Evolutionary conservation across 2,888 invertebrate genomes (phyloP).

Genomic region (Drosophila atripex): DNA sequence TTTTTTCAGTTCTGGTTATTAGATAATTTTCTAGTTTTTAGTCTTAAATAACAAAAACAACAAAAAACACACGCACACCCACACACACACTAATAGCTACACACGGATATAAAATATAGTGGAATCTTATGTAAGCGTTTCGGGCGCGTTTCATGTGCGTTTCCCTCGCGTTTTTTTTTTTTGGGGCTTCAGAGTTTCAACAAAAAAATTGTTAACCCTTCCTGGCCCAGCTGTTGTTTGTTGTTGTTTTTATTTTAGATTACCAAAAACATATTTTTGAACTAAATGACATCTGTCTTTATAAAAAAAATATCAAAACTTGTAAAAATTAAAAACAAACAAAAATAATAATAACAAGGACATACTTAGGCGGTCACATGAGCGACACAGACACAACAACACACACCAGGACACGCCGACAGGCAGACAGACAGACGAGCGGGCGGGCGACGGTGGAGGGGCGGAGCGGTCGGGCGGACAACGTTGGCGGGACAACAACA

Average conservation of each 20-base stretch:
- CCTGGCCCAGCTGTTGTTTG: slow-evolving; percentile 25
- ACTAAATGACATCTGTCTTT: background rate
- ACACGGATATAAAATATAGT: slow-evolving; percentile 11
- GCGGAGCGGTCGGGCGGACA: slow-evolving; percentile 2
- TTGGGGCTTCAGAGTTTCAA: slow-evolving; percentile 4
- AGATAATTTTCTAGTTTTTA: slow-evolving; percentile 35
- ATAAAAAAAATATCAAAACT: background rate
- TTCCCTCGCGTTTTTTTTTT: slow-evolving; percentile 12
- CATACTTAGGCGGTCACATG: slow-evolving; percentile 62
- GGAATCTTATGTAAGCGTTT: slow-evolving; percentile 70
- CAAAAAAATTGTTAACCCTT: slow-evolving; percentile 7
- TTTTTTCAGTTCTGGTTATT: slow-evolving; percentile 25
- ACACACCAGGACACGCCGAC: slow-evolving; percentile 16
- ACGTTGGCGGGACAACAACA: slow-evolving; percentile 14
- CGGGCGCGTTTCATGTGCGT: slow-evolving; percentile 57
- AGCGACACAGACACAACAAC: slow-evolving; percentile 51
- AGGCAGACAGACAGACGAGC: slow-evolving; percentile 23
- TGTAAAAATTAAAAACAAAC: background rate
- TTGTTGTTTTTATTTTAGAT: slow-evolving; percentile 10
- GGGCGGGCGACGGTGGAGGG: slow-evolving; percentile 15
- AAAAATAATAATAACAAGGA: slow-evolving; percentile 21
- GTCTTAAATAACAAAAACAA: slow-evolving; percentile 18
- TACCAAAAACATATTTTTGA: background rate
- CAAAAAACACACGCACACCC: slow-evolving; percentile 9
- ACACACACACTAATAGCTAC: slow-evolving; percentile 27